Conservation (phyloP, 2,113 vertebrate species). For the Columba livia region DNA sequence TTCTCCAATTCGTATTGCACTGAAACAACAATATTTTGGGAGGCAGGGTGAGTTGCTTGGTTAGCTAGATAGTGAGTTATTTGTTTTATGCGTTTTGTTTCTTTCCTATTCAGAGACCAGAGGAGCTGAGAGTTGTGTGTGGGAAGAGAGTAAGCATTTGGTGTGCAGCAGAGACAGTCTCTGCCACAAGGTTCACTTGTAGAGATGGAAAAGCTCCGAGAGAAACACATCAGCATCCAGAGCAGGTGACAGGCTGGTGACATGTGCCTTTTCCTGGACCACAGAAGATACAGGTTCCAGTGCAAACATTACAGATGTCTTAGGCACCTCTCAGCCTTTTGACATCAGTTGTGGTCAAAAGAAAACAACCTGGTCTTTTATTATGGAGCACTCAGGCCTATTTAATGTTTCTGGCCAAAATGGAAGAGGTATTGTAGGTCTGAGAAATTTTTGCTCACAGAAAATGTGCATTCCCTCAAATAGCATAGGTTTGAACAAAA, state of each 20-base stretch:
- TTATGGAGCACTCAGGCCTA: neutral
- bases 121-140: neutral
- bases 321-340: neutral
- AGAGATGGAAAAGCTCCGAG: neutral
- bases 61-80: neutral
- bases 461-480: neutral
- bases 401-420: neutral
- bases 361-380: neutral
- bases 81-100: neutral
- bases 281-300: neutral
- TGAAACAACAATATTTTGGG: neutral
- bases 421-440: neutral
- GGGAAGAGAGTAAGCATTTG: neutral
- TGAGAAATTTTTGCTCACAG: neutral
- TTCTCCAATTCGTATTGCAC: neutral
- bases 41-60: accelerated
- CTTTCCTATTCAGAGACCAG: neutral
- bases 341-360: neutral
- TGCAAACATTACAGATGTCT: neutral
- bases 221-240: neutral
- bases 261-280: neutral
- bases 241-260: neutral
- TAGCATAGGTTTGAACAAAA: neutral
- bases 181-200: neutral
- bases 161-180: neutral